Evolutionary conservation across 2,797 vertebrate genomes (phyloP), one percentile per base, ranked within the genome.

Genomic region (Myotis findleyi): DNA sequence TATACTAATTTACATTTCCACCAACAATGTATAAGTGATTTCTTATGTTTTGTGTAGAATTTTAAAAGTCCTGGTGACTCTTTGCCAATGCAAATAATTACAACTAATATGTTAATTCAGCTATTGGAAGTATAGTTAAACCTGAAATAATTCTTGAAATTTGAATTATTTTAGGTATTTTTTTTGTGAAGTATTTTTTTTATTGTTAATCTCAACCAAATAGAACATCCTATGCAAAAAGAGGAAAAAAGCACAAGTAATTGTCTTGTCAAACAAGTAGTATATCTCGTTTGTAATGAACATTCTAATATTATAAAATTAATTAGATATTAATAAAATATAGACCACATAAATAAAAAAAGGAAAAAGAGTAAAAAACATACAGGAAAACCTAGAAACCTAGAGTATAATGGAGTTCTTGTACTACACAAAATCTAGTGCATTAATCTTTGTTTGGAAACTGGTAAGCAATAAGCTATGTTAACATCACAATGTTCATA

Each of bases 261-360:
- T 57, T 38, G 0, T 27, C 14, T 2, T 72, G 5, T 66, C 13
- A 53, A 36, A 36, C 6, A 47, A 89, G 89, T 23, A 33, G 8
- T 94, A 14, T 88, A 44, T 44, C 10, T 36, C 36, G 33, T 77
- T 97, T 95, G 8, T 72, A 79, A 36, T 87, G 9, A 83, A 91
- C 95, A 38, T 87, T 17, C 71, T 86, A 14, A 11, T 94, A 77
- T 66, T 83, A 83, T 41, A 96, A 51, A 93, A 96, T 89, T 96
- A 51, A 33, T 79, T 79, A 92, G 75, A 23, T 49, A 80, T 75
- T 18, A 73, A 81, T 82, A 36, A 95, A 92, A 77, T 57, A 5
- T 0, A 3, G 47, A 59, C 30, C 64, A 11, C 8, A 82, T 20
- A 57, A 47, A 95, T 85, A 73, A 84, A 79, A 36, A 66, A 57